Percentiles rank a stretch among this genome's conserved stretches.
Evolutionary conservation across 2,113 vertebrate species (phyloP).

Genomic region (Antigone vipio): DNA sequence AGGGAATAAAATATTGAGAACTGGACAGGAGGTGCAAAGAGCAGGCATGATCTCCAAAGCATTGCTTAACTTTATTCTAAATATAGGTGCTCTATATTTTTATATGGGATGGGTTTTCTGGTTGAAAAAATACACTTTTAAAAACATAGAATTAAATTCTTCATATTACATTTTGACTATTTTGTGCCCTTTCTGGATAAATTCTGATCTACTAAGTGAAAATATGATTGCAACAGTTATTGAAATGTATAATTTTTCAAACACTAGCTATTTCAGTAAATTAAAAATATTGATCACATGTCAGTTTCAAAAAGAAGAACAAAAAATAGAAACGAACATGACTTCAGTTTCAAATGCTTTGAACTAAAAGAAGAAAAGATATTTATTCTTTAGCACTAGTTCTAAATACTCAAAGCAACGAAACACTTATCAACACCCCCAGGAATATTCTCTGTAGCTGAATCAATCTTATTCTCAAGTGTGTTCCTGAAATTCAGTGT

Average conservation of each 20-base stretch:
- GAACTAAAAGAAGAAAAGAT: not conserved
- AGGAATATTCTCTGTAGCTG: not conserved
- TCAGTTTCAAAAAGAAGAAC: not conserved
- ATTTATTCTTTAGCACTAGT: not conserved
- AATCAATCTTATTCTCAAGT: slow-evolving; percentile 22
- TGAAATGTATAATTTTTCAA: not conserved
- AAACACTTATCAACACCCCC: not conserved
- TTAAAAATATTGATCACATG: not conserved
- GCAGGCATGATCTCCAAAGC: not conserved
- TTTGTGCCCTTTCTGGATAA: not conserved
- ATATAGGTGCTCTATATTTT: not conserved
- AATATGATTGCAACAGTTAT: not conserved
- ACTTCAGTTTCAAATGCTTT: not conserved
- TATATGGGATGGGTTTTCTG: not conserved
- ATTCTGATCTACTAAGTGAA: not conserved
- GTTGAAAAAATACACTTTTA: not conserved
- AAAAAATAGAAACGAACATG: not conserved
- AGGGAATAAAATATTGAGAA: not conserved
- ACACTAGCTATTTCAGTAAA: not conserved
- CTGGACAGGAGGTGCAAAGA: not conserved
- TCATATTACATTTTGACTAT: not conserved
- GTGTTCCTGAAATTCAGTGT: not conserved
- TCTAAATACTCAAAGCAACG: not conserved
- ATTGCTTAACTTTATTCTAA: not conserved
- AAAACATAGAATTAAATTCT: not conserved